Conservation (phyloP, 2,797 vertebrate genomes). For the Psittacula derbiana region DNA sequence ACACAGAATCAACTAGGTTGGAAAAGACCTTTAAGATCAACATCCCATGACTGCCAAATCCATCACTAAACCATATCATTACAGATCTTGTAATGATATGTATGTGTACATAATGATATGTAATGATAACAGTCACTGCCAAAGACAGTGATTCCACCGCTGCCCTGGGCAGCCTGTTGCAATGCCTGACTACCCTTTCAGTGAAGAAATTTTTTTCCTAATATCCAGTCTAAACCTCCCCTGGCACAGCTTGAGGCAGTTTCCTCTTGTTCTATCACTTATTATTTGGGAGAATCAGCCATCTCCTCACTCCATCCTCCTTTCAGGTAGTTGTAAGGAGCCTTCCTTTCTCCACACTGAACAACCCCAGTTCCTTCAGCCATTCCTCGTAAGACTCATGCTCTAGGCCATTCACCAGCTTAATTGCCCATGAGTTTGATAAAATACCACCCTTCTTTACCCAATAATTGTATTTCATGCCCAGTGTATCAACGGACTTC, state of each 20-base stretch:
- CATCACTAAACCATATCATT: too few species aligned
- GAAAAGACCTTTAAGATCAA: background rate
- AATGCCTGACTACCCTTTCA: too few species aligned
- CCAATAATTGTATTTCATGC: background rate
- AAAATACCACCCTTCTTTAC: background rate
- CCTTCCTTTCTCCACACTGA: background rate
- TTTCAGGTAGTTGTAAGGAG: background rate
- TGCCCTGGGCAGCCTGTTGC: too few species aligned
- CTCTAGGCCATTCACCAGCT: background rate
- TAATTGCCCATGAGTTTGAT: background rate
- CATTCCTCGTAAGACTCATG: background rate
- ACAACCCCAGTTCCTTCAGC: background rate
- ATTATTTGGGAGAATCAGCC: background rate
- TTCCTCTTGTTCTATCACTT: background rate
- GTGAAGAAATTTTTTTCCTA: too few species aligned
- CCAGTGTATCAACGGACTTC: rapidly evolving
- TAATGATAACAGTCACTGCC: too few species aligned
- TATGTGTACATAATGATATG: too few species aligned
- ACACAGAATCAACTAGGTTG: background rate
- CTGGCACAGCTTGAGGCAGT: background rate
- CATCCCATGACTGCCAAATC: background rate
- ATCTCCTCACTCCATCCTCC: background rate
- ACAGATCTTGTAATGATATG: too few species aligned
- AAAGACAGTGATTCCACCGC: too few species aligned
- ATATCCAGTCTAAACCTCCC: background rate